Evolutionary conservation across 1,140 invertebrate species (phyloP), one percentile per base, ranked within the genome.

Genomic region (Halotydeus destructor): DNA sequence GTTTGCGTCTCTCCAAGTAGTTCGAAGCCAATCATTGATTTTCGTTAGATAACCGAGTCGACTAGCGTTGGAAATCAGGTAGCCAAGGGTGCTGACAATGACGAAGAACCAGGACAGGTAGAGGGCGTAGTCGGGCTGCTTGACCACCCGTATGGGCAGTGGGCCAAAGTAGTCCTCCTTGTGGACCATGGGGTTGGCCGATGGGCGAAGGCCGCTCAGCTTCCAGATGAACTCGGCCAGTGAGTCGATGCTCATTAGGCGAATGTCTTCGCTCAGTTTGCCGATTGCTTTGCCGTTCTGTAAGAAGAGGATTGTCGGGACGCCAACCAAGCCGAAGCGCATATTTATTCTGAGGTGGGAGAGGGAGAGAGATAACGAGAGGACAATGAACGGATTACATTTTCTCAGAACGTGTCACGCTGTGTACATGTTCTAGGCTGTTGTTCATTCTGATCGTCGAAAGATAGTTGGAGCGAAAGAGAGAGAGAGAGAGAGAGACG

Each of bases 321-420:
- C 76, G 16, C 81, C 82, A n/a, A 88, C 75, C 47, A 91, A 80
- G 16, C 86, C 85, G 66, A 84, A 88, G 54, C 84, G 77, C 0
- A 83, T 79, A 61, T 89, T 89, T 25, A 86, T 53, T 39, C 64
- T 61, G 38, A 32, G n/a, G 49, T 52, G 35, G 42, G 43, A 52
- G 26, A 25, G 19, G n/a, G 34, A 22, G 34, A 22, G 18, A 40
- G n/a, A n/a, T n/a, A n/a, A n/a, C n/a, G n/a, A n/a, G n/a, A n/a
- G n/a, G n/a, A n/a, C n/a, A n/a, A n/a, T n/a, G n/a, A n/a, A n/a
- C n/a, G n/a, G n/a, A n/a, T n/a, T n/a, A n/a, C n/a, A n/a, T n/a
- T n/a, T n/a, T n/a, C n/a, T n/a, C n/a, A n/a, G n/a, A n/a, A n/a
- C n/a, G n/a, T n/a, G n/a, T n/a, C n/a, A n/a, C n/a, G n/a, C n/a